Evolutionary conservation across 2,888 invertebrate species (phyloP).

Genomic region (Lasioglossum villosulum): DNA sequence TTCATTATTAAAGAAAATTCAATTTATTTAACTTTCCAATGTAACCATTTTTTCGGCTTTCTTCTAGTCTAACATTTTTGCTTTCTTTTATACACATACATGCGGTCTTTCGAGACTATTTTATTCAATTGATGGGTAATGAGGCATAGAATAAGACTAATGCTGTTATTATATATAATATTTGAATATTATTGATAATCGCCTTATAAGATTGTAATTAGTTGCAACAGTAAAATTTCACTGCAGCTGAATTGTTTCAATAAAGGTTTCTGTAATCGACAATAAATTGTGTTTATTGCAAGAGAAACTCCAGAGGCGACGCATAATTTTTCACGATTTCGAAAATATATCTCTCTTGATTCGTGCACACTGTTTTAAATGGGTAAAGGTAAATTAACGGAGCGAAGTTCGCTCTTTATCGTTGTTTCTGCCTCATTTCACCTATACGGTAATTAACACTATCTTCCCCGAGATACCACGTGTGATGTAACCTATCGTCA

Average conservation of each 20-base stretch:
- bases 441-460: neutral
- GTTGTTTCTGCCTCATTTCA: neutral
- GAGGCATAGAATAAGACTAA: neutral
- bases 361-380: neutral
- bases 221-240: neutral
- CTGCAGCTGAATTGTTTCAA: neutral
- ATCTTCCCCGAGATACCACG: neutral
- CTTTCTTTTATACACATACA: neutral
- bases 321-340: neutral
- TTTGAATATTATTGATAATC: neutral
- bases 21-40: neutral
- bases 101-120: neutral
- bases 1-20: neutral
- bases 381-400: neutral
- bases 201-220: neutral
- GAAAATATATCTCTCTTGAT: neutral
- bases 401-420: neutral
- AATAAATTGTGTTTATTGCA: neutral
- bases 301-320: neutral
- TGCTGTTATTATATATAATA: neutral
- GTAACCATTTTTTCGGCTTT: neutral
- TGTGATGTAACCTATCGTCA: slow-evolving; percentile 25
- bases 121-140: neutral
- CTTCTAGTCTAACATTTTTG: neutral
- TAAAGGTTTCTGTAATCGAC: neutral